Evolutionary conservation across 1,140 invertebrate genomes (phyloP), one percentile per base, ranked within the genome.

Genomic region (Bombus impatiens): DNA sequence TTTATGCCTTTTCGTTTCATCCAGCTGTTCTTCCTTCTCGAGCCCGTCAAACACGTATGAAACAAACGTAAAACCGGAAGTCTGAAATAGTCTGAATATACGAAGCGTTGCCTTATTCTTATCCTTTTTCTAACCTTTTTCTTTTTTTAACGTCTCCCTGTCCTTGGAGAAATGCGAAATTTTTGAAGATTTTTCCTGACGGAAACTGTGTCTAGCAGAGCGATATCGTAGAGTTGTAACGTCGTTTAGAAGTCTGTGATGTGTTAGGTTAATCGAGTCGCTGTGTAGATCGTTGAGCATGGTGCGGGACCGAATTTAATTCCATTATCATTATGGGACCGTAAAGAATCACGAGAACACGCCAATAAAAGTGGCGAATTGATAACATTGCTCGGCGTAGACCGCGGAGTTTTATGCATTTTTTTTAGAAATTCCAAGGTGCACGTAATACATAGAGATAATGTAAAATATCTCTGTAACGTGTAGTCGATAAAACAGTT

Each of bases 201-300:
- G 47, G 47, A 53, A 53, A 8, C 47, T 53, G 15, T n/a, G 42
- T 79, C 44, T n/a, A 47, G n/a, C 53, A n/a, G 44, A 40, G n/a
- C 44, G 65, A 35, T 80, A 40, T 25, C 32, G 32, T 80, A 78
- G 76, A 22, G 15, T 62, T 47, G 44, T 80, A 80, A 80, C 25
- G 22, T 79, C 59, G 44, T 70, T 68, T 80, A 78, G 40, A 78
- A 65, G 13, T 76, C 70, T 71, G 70, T 42, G 75, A 53, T 57
- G 75, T 76, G 75, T 76, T 76, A 76, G 75, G 25, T 37, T 57
- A 76, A 76, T 57, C 42, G 25, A 47, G 5, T 47, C 62, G 35
- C 15, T 65, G 62, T 47, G 22, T 80, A 53, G 32, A 70, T 67
- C n/a, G 28, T 67, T 70, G 32, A 25, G 8, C 13, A 13, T 18